phyloP scores from a whole-genome alignment of 2,888 invertebrate genomes.

The Phyllotreta cruciferae region DNA sequence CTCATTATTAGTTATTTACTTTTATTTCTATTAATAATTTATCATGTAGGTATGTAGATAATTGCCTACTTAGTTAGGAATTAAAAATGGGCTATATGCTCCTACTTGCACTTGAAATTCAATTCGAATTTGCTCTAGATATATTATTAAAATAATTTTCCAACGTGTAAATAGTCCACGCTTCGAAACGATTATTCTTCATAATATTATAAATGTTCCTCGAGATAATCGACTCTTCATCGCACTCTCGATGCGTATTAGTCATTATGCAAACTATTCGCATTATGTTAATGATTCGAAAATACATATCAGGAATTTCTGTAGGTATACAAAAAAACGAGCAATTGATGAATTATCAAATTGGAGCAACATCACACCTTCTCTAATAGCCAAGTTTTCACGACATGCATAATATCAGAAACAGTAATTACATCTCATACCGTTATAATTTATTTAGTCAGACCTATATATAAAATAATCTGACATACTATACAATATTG shows the following conservation, averaged over 20 bases:
- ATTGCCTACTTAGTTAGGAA: too few species aligned
- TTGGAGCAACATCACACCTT: constrained; percentile 20
- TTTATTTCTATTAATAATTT: too few species aligned
- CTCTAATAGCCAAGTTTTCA: constrained; percentile 16
- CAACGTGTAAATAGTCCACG: not conserved
- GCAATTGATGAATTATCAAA: constrained; percentile 14
- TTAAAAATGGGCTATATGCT: too few species aligned
- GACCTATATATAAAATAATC: constrained; percentile 18
- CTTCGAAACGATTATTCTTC: not conserved
- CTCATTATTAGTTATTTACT: too few species aligned
- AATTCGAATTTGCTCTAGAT: not conserved
- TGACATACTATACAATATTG: constrained; percentile 26
- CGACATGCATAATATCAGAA: constrained; percentile 24
- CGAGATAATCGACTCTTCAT: constrained; percentile 7
- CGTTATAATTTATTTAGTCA: constrained; percentile 30
- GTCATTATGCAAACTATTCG: constrained; percentile 19
- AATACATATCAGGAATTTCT: constrained; percentile 5
- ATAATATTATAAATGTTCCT: not conserved
- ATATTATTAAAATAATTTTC: constrained; percentile 5
- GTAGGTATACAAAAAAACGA: constrained; percentile 8
- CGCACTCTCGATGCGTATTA: constrained; percentile 4
- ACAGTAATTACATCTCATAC: constrained; percentile 26
- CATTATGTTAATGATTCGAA: constrained; percentile 19
- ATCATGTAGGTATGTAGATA: too few species aligned
- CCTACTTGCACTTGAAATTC: too few species aligned